Evolutionary conservation across 2,113 vertebrate genomes (phyloP), one percentile per base, ranked within the genome.

Genomic region (Rhipidura dahli): DNA sequence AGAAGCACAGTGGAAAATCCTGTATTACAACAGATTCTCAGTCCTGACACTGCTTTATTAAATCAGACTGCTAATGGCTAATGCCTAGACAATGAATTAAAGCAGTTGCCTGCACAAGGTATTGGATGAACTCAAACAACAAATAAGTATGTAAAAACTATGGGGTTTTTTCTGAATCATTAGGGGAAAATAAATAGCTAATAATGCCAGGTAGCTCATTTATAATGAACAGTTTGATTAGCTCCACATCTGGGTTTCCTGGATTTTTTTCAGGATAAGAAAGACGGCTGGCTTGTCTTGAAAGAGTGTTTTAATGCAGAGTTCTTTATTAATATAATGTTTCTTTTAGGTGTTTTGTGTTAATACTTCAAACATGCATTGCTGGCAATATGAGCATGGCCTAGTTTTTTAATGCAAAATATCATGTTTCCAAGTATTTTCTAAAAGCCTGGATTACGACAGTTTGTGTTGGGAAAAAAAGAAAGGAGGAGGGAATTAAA

Each of bases 331-430:
- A 82, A 96, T 90, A 86, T 89, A 49, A 64, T 61, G 81, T 78
- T 93, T 90, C 69, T 82, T 93, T 83, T 95, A 96, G 95, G 93
- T 93, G 92, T 89, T 93, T 76, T 72, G 50, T 75, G 83, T 90
- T 92, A 92, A 83, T 95, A 83, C 86, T 87, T 96, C 73, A 96
- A 93, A 89, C 59, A 83, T 75, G 33, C 22, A 61, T 18, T 76
- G n/a, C 93, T 95, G 93, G 95, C 86, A 76, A 20, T 70, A 60
- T 80, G 68, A 88, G 6, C 39, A 69, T 45, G 75, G 40, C 45
- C 82, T 81, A 88, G 18, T 66, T 92, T 92, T 93, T 95, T 82
- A 76, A 94, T 70, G 70, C 42, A 90, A 78, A 94, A 90, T 61
- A 93, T 94, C 87, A 59, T 9, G 24, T 96, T 96, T 94, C 92